Conservation (phyloP, 2,113 vertebrate genomes). For the Thymallus thymallus region DNA sequence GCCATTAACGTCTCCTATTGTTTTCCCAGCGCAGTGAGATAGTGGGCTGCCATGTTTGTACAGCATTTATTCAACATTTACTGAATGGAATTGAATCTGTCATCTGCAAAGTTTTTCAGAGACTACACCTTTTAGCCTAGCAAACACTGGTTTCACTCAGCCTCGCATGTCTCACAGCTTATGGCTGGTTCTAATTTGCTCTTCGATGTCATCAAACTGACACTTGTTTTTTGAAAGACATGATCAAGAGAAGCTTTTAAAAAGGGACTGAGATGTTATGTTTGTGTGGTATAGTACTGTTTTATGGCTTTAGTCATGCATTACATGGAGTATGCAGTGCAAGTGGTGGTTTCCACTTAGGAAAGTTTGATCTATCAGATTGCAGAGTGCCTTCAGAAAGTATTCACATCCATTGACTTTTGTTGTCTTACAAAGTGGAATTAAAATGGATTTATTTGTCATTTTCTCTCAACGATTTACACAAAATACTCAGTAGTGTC, state of each 20-base stretch:
- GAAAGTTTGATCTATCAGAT: no score
- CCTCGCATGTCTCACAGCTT: constrained; percentile 62
- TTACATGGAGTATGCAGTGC: background rate
- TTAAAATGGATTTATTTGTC: no score
- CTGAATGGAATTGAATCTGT: constrained; percentile 97
- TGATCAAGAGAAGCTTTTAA: constrained; percentile 61
- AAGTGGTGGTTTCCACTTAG: constrained; percentile 31
- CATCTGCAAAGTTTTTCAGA: constrained; percentile 84
- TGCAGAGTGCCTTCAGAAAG: no score
- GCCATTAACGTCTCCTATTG: constrained; percentile 98
- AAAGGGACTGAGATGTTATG: constrained; percentile 58
- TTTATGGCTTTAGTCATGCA: constrained; percentile 14
- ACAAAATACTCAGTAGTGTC: no score
- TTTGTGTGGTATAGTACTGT: constrained; percentile 17
- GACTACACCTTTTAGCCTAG: constrained; percentile 90
- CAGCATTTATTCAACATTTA: constrained; percentile 94
- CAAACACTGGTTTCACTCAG: constrained; percentile 75
- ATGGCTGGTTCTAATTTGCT: constrained; percentile 66
- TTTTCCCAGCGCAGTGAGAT: constrained; percentile 86
- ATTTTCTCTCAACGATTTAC: no score
- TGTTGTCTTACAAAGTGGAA: no score
- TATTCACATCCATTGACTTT: no score
- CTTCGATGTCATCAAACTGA: constrained; percentile 72
- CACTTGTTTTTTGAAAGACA: constrained; percentile 70
- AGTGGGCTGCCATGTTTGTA: constrained; percentile 80